These are phyloP conservation scores for Corticium candelabrum DNA, from an alignment of 37 sponge, comb jelly and placozoan species.

Conservation along the genomic window DNA sequence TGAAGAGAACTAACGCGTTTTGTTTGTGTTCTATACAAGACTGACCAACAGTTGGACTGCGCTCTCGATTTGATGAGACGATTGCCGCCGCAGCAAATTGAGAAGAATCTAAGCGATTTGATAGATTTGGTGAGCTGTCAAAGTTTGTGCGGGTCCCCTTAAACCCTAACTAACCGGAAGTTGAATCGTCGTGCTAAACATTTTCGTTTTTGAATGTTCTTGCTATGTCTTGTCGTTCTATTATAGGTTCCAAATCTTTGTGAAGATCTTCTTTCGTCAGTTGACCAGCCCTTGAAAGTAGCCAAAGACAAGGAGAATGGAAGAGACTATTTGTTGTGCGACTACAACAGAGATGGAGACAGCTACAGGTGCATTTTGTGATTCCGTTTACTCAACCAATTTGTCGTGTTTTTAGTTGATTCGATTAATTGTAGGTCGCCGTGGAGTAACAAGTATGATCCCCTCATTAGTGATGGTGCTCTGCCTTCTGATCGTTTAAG, in stretches of 20 bases:
- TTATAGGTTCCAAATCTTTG: slow-evolving; percentile 72
- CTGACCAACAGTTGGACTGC: slow-evolving; percentile 86
- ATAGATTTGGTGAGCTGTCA: slow-evolving; percentile 69
- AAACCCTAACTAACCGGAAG: background rate
- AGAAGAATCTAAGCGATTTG: slow-evolving; percentile 90
- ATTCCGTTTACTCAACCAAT: background rate
- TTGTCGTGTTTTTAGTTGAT: background rate
- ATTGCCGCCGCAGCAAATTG: slow-evolving; percentile 91
- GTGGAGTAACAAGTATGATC: slow-evolving; percentile 92
- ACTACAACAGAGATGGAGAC: slow-evolving; percentile 98
- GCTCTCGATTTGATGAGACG: slow-evolving; percentile 93
- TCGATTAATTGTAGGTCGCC: slow-evolving; percentile 52
- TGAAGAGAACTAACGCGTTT: too few relatives aligned
- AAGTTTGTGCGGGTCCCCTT: background rate
- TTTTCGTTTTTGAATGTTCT: too few relatives aligned
- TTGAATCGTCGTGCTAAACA: background rate
- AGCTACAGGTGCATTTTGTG: slow-evolving; percentile 68
- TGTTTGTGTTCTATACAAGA: background rate
- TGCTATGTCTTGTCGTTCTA: background rate
- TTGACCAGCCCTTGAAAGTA: slow-evolving; percentile 91
- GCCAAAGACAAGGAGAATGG: slow-evolving; percentile 75
- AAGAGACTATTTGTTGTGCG: slow-evolving; percentile 91
- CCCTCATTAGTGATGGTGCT: slow-evolving; percentile 76
- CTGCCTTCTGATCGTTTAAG: slow-evolving; percentile 74
- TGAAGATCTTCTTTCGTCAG: slow-evolving; percentile 91